Evolutionary conservation across 2,113 vertebrate genomes (phyloP), one percentile per base, ranked within the genome.

Genomic region (Heloderma charlesbogerti): DNA sequence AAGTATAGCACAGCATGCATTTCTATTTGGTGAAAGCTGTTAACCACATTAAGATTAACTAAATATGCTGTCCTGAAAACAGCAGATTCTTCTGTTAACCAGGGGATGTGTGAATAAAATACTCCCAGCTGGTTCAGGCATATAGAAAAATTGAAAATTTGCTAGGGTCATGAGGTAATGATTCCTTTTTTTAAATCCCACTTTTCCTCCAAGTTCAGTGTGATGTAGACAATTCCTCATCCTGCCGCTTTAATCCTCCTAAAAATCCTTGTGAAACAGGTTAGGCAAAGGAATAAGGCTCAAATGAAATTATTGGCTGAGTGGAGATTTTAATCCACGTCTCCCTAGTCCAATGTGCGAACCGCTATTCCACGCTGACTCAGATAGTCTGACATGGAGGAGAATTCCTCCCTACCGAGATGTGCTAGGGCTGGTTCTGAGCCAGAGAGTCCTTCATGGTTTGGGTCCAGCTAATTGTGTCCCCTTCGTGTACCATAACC

Each of bases 1-100:
- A 89, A 83, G 87, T 74, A 0, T 16, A 93, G 84, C 63, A 0
- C 86, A 89, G 90, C 74, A 85, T 51, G 92, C 92, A 40, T 75
- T 43, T 6, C 27, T 60, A 12, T 34, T 86, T 48, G 16, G 1
- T 71, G 29, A 34, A 48, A 18, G 27, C 10, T 45, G 25, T 2
- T 67, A 18, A 43, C 48, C 40, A 10, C n/a, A n/a, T 60, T 9
- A 16, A 27, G 45, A 31, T 54, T 48, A 16, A 29, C 78, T 31
- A 31, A 31, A 4, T 31, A 84, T 15, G 20, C 12, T 40, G 37
- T 66, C 2, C 6, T 84, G 83, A 69, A 69, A 85, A 67, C 40
- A 69, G 84, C 89, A 6, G 16, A 9, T 40, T 88, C 25, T 48
- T 90, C 27, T 75, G 13, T 80, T 87, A 13, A n/a, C 1, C 60